phyloP scores from a whole-genome alignment of 2,888 invertebrate species.

The Linyphia triangularis region DNA sequence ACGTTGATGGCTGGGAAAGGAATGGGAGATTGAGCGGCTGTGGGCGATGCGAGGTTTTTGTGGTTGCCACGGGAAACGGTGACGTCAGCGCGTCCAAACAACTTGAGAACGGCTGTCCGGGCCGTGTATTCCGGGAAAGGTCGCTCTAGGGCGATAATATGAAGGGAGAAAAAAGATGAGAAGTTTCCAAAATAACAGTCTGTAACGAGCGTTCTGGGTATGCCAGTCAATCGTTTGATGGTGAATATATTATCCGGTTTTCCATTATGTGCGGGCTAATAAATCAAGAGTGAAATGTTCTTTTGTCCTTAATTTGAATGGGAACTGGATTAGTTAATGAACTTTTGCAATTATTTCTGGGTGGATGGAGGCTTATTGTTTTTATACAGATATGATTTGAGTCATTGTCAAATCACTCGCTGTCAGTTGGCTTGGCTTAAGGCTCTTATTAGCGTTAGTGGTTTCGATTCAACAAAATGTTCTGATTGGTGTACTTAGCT shows the following conservation, averaged over 20 bases:
- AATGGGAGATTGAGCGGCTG: background rate
- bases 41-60: background rate
- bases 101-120: slow-evolving; percentile 8
- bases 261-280: slow-evolving; percentile 4
- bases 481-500: no score
- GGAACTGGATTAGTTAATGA: slow-evolving; percentile 37
- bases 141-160: slow-evolving; percentile 51
- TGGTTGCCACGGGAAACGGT: slow-evolving; percentile 36
- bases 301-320: slow-evolving; percentile 10
- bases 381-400: background rate
- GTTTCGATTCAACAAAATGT: no score
- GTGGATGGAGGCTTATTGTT: background rate
- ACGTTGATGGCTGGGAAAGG: background rate
- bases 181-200: slow-evolving; percentile 33
- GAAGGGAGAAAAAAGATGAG: slow-evolving; percentile 17
- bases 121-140: slow-evolving; percentile 59
- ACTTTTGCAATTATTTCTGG: slow-evolving; percentile 7
- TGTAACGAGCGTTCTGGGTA: slow-evolving; percentile 8
- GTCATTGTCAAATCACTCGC: background rate
- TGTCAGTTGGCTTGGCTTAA: background rate
- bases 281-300: slow-evolving; percentile 21
- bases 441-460: no score
- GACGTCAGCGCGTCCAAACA: slow-evolving; percentile 63
- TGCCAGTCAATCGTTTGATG: slow-evolving; percentile 3
- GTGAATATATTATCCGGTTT: slow-evolving; percentile 17